phyloP scores from a whole-genome alignment of 2,888 invertebrate species.

The Liposcelis brunnea region DNA sequence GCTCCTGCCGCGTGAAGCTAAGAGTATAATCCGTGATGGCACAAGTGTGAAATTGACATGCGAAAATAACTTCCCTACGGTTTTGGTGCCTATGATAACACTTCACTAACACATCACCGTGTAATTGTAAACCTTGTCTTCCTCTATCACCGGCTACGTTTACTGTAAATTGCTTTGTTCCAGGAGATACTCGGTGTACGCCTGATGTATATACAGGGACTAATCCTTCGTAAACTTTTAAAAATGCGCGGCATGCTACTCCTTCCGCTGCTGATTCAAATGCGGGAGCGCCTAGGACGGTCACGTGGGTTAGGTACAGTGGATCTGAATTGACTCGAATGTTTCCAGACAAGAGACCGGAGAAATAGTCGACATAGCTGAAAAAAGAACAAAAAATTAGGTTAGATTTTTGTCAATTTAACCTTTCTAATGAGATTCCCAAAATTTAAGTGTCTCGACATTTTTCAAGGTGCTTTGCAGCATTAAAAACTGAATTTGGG shows the following conservation, averaged over 20 bases:
- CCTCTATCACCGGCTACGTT: constrained; percentile 44
- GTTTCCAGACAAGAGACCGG: constrained; percentile 73
- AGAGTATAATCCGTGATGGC: constrained; percentile 73
- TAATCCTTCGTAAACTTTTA: constrained; percentile 81
- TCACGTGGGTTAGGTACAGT: constrained; percentile 69
- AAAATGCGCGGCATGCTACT: constrained; percentile 53
- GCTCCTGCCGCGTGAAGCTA: constrained; percentile 67
- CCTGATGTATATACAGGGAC: constrained; percentile 78
- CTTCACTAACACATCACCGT: constrained; percentile 81
- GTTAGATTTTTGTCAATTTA: too few species aligned
- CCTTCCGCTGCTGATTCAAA: constrained; percentile 26
- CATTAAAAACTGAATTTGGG: too few species aligned
- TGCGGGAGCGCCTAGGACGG: constrained; percentile 67
- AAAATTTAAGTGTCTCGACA: too few species aligned
- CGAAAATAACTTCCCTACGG: constrained; percentile 51
- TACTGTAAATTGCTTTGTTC: constrained; percentile 48
- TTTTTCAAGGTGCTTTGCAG: too few species aligned
- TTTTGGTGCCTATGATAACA: constrained; percentile 52
- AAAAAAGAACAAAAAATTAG: constrained; percentile 15
- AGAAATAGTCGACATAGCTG: constrained; percentile 86
- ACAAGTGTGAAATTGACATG: constrained; percentile 88
- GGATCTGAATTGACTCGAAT: constrained; percentile 78
- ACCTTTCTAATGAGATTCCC: too few species aligned
- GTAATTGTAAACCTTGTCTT: constrained; percentile 47
- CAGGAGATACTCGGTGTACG: constrained; percentile 48